A percentile compares a stretch with the other conserved stretches of the same genome.
Evolutionary conservation across 2,797 vertebrate genomes (phyloP).

Genomic region (Micrastur ruficollis): DNA sequence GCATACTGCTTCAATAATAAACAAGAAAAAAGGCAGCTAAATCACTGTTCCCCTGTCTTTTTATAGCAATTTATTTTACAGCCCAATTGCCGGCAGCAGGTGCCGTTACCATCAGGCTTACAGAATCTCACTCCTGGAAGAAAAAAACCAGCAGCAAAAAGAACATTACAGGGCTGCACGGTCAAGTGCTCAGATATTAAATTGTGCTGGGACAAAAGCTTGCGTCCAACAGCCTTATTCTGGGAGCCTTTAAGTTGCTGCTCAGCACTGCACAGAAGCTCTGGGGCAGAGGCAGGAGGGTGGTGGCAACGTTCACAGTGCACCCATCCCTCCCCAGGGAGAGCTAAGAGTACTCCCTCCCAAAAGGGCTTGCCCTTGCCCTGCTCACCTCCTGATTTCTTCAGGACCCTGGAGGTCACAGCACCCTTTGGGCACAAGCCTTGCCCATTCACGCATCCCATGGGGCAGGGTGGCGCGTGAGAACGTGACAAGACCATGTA

Average conservation of each 20-base stretch:
- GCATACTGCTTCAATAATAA: neutral
- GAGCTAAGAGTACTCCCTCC: neutral
- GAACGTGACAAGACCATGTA: rapidly evolving
- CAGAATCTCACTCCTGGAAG: neutral
- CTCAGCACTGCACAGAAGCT: neutral
- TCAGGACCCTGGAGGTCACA: neutral
- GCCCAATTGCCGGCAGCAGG: neutral
- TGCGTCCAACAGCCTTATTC: neutral
- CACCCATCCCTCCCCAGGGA: neutral
- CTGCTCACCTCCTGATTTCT: neutral
- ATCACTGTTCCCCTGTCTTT: neutral
- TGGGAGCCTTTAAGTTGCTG: neutral
- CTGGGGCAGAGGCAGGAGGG: neutral
- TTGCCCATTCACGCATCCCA: rapidly evolving
- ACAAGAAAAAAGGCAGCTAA: neutral
- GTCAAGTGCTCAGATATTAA: neutral
- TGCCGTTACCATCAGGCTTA: neutral
- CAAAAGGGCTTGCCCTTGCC: neutral
- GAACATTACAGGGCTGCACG: neutral
- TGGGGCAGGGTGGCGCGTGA: rapidly evolving
- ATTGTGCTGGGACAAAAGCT: neutral
- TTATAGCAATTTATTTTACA: neutral
- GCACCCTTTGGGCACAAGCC: neutral
- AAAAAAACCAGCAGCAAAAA: neutral
- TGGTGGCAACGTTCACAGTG: neutral